A percentile compares a stretch with the other conserved stretches of the same genome.
Evolutionary conservation across 2,888 invertebrate genomes (phyloP).

Genomic region (Pammene fasciana): DNA sequence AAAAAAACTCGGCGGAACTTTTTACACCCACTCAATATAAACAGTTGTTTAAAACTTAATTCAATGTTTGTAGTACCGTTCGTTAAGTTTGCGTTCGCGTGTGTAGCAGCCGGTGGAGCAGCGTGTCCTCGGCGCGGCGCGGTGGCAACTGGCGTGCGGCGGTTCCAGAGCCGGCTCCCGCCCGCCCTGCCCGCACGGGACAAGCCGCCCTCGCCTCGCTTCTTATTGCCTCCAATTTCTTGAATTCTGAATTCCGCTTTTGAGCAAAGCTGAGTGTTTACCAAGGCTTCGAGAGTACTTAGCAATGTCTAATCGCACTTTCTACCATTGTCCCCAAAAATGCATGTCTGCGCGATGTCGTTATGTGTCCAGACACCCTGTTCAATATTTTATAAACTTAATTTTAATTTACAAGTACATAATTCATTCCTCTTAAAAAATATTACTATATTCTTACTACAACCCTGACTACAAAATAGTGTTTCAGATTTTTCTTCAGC

Average conservation of each 20-base stretch:
- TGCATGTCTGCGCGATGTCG: too few species aligned
- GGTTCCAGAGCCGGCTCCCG: slow-evolving; percentile 50
- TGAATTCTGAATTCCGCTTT: slow-evolving; percentile 61
- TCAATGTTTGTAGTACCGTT: background rate
- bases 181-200: slow-evolving; percentile 62
- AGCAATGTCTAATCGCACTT: slow-evolving; percentile 56
- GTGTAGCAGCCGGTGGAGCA: slow-evolving; percentile 29
- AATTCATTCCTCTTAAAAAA: too few species aligned
- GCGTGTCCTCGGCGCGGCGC: slow-evolving; percentile 49
- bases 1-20: slow-evolving; percentile 17
- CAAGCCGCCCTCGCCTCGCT: slow-evolving; percentile 63
- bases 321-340: slow-evolving; percentile 4
- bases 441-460: too few species aligned
- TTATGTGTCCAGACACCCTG: too few species aligned
- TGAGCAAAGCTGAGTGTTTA: slow-evolving; percentile 62
- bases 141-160: slow-evolving; percentile 49
- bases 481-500: background rate
- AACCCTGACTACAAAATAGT: background rate
- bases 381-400: too few species aligned
- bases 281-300: slow-evolving; percentile 52
- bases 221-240: slow-evolving; percentile 65
- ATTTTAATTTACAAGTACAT: too few species aligned
- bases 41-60: background rate
- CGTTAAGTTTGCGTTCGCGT: slow-evolving; percentile 31
- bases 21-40: slow-evolving; percentile 21